Base-by-base conservation (phyloP, 2,888 invertebrate genomes). In the Yponomeuta malinellus region DNA sequence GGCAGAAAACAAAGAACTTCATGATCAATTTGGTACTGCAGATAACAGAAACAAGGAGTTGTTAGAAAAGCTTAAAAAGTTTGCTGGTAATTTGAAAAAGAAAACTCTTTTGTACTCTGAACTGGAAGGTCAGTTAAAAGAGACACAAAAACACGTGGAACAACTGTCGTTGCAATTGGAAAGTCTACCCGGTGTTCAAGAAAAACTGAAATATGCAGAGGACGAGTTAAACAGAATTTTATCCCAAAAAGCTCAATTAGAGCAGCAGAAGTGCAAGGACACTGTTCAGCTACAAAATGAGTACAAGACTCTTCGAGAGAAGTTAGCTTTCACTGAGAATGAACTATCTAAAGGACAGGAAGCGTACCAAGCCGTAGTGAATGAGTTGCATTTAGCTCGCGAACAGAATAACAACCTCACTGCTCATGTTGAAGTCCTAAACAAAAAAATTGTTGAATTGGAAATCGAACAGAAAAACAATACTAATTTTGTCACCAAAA, bases 61-160 rank as follows among this genome's bases (percentile, higher is more conserved):
- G 73, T 83, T 95, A 71, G 96, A 96, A 72, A 96, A 96, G 83
- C 92, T 96, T 79, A 97, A 96, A 79, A 96, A 96, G 78, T 94
- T 95, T 77, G 96, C 96, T 0, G 93, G 95, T 0, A 95, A 94
- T 78, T 89, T 96, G 10, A 97, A 96, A 82, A 96, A 96, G 80
- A 96, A 96, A 79, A 92, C 94, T 0, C 81, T 90, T 0, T 92
- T 94, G 74, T 95, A 94, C 75, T 89, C 93, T 59, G 95, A 96
- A 74, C 83, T 96, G 59, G 95, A 96, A 85, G 81, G 84, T 67
- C 94, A 92, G 74, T 79, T 86, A 63, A 78, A 78, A 59, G 86
- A 88, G 73, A 78, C 80, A 67, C 85, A 88, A 77, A 88, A 84
- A 76, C 83, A 88, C 75, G 72, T 87, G 71, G 89, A 89, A 68